phyloP scores from a whole-genome alignment of 2,113 vertebrate genomes.

The Passer montanus region DNA sequence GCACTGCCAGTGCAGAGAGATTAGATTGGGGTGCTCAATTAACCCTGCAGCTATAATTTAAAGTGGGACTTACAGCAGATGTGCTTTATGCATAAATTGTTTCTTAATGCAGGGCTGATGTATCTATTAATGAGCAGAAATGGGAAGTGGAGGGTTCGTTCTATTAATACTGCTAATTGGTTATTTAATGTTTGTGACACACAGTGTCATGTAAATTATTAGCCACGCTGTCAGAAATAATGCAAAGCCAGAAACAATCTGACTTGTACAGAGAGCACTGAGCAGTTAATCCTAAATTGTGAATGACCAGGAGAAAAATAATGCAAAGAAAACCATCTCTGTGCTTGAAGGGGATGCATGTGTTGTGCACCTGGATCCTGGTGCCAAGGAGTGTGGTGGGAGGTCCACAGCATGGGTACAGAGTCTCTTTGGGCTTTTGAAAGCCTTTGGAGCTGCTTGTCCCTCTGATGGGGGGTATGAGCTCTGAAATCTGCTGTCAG shows the following conservation, averaged over 20 bases:
- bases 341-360: neutral
- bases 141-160: neutral
- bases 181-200: neutral
- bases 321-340: neutral
- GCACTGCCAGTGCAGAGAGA: neutral
- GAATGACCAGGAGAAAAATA: neutral
- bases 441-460: neutral
- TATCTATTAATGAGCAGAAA: conserved; percentile 1
- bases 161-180: conserved; percentile 5
- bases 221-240: neutral
- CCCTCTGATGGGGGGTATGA: neutral
- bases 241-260: neutral
- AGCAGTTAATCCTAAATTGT: neutral
- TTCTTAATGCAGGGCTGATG: neutral
- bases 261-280: neutral
- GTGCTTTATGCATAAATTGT: neutral
- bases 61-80: neutral
- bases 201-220: neutral
- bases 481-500: neutral
- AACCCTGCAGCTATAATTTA: conserved; percentile 9
- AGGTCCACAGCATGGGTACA: accelerated
- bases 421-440: neutral
- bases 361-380: neutral
- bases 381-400: neutral
- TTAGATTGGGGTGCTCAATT: neutral